Evolutionary conservation across 2,113 vertebrate genomes (phyloP).

Genomic region (Sus scrofa): T2T-Sscrofa CM000815.6:118082501-118083000

Average conservation of each 20-base stretch:
- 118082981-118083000: background rate
- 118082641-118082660: background rate
- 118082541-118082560: background rate
- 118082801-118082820: background rate
- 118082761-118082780: background rate
- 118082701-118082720: background rate
- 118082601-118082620: background rate
- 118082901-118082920: background rate
- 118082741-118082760: background rate
- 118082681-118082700: background rate
- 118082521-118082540: no score
- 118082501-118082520: background rate
- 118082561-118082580: background rate
- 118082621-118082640: background rate
- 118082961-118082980: background rate
- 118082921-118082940: background rate
- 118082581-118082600: background rate
- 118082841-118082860: background rate
- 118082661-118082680: background rate
- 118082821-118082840: background rate
- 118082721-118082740: background rate
- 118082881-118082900: background rate
- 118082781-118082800: background rate
- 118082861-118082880: background rate
- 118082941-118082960: background rate